These are phyloP conservation scores for Cryptophagus acutangulus DNA, from an alignment of 2,888 invertebrate species.

Conservation along the genomic window DNA sequence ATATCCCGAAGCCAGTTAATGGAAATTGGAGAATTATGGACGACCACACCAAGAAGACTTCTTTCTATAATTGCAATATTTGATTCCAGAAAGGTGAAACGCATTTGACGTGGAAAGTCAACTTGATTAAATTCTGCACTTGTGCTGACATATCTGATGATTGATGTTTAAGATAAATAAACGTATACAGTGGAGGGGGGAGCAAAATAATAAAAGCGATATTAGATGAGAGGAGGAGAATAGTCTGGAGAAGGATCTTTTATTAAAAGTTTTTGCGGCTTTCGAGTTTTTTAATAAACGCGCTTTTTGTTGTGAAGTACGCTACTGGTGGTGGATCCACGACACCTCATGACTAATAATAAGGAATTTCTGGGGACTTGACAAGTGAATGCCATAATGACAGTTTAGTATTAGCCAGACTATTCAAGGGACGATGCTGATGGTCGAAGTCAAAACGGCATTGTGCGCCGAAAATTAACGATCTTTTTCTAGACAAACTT, in stretches of 20 bases:
- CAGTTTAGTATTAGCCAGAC: too few relatives aligned
- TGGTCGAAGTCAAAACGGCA: too few relatives aligned
- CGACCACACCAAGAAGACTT: too few relatives aligned
- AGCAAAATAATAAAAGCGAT: constrained; percentile 36
- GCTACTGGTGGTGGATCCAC: constrained; percentile 17
- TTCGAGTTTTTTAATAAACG: constrained; percentile 40
- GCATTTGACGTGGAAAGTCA: constrained; percentile 22
- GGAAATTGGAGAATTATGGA: too few relatives aligned
- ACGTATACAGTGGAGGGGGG: constrained; percentile 33
- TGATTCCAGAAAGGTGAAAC: constrained; percentile 15
- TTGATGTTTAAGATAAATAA: constrained; percentile 44
- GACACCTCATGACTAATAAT: constrained; percentile 37
- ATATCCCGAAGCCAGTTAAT: too few relatives aligned
- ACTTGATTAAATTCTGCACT: constrained; percentile 44
- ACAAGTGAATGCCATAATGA: neutral
- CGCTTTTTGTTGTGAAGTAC: constrained; percentile 26
- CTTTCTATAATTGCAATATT: too few relatives aligned
- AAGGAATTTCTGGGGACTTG: constrained; percentile 22
- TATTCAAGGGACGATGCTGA: too few relatives aligned
- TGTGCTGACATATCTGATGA: constrained; percentile 41
- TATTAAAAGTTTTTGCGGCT: constrained; percentile 43
- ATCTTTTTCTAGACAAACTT: too few relatives aligned
- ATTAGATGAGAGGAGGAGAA: constrained; percentile 34
- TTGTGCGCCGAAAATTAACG: too few relatives aligned
- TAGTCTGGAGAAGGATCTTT: constrained; percentile 37